Conservation (phyloP, 2,113 vertebrate genomes). For the Pygoscelis adeliae region DNA sequence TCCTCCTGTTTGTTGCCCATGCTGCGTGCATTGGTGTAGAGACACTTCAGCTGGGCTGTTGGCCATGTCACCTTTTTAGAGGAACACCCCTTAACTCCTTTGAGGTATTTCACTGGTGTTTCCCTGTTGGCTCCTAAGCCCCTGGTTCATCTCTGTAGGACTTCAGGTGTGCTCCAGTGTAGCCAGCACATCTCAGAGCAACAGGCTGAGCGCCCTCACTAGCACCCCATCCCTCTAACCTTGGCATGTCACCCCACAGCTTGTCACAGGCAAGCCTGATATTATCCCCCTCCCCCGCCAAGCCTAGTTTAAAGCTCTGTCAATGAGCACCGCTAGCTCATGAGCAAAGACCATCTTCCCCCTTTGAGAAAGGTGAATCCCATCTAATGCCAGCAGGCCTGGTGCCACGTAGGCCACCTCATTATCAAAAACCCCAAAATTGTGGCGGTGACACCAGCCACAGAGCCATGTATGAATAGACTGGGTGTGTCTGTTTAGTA, state of each 20-base stretch:
- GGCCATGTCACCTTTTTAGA: background rate
- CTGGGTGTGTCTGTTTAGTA: background rate
- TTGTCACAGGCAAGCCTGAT: background rate
- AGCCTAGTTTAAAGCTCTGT: background rate
- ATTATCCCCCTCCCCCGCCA: background rate
- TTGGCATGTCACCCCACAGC: background rate
- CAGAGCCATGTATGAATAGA: background rate
- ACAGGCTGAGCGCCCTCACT: background rate
- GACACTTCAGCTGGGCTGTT: background rate
- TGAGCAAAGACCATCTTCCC: background rate
- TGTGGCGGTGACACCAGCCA: background rate
- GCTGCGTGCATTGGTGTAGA: background rate
- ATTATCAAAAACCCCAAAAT: background rate
- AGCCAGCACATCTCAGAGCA: background rate
- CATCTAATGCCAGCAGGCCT: background rate
- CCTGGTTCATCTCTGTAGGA: background rate
- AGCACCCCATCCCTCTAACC: background rate
- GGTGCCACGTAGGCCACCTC: background rate
- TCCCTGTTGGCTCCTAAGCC: background rate
- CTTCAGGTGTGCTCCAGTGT: background rate
- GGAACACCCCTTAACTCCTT: background rate
- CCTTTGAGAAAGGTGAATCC: background rate
- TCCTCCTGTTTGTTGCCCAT: background rate
- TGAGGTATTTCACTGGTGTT: background rate
- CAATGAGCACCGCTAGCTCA: background rate